Base-by-base conservation (phyloP, 2,888 invertebrate species). In the Tetheella fluctuosa region DNA sequence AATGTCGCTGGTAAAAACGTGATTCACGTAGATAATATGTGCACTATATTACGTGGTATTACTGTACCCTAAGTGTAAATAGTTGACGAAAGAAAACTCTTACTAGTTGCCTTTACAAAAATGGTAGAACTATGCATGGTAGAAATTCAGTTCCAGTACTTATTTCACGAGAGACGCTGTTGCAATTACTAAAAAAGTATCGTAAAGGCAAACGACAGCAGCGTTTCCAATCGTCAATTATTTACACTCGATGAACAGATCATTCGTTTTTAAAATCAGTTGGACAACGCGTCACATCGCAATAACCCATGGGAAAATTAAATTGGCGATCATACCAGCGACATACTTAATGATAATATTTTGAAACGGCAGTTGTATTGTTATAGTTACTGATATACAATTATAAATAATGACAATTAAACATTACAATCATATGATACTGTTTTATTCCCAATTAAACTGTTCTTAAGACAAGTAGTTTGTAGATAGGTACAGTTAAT, bases 341-440 rank as follows among this genome's bases (percentile, higher is more conserved):
- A 48, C 48, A 25, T n/a, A n/a, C 3, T 17, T 42, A 17, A 42
- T 42, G 42, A 48, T 48, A 48, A 48, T 48, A 48, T 20, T 48
- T 48, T 48, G 48, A 48, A 48, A 48, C 48, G 20, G n/a, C 48
- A 48, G 48, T 48, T 48, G 20, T 20, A 48, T 48, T 48, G 48
- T 48, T 48, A 20, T 48, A 48, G 1, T 20, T 48, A 48, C 20
- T 48, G 20, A 48, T 10, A 48, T 48, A 48, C 20, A 48, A 48
- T 20, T 17, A 15, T 42, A 42, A 42, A 42, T 42, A 42, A 42
- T 17, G n/a, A 17, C 48, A 48, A 48, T 48, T 48, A 48, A 48
- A 48, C 20, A 48, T 48, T 20, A 48, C 20, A 17, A 48, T 48
- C 20, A 48, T 2, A 48, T 15, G 48, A 20, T 48, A 48, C 42